These are phyloP conservation scores for Patiria miniata DNA, from an alignment of 35 echinoderm and acorn worm species.

Conservation along the genomic window DNA sequence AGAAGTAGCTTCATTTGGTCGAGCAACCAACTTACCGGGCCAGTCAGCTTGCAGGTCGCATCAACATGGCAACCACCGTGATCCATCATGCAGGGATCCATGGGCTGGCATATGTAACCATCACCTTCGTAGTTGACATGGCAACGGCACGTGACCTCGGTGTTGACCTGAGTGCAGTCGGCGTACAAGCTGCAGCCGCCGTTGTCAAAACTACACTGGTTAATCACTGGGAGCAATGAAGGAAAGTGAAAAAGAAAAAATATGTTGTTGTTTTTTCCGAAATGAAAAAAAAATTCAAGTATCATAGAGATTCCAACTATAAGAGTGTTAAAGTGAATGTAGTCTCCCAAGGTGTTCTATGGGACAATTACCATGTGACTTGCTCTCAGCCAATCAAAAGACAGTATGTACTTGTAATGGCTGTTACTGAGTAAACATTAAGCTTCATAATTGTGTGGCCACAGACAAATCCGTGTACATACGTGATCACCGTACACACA, in stretches of 20 bases:
- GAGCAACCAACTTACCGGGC: constrained; percentile 46
- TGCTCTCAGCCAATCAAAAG: too few relatives aligned
- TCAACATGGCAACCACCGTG: constrained; percentile 64
- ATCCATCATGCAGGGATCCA: constrained; percentile 43
- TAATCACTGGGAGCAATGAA: constrained; percentile 33
- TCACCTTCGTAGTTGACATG: constrained; percentile 60
- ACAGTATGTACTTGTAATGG: too few relatives aligned
- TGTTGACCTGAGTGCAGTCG: constrained; percentile 37
- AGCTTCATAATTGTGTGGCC: too few relatives aligned
- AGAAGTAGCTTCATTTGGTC: too few relatives aligned
- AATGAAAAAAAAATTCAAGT: not conserved
- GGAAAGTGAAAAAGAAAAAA: not conserved
- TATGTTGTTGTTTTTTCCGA: not conserved
- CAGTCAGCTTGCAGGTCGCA: constrained; percentile 50
- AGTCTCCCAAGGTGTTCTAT: not conserved
- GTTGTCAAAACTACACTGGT: constrained; percentile 59
- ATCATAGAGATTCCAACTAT: not conserved
- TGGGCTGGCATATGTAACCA: constrained; percentile 56
- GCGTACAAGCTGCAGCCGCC: constrained; percentile 72
- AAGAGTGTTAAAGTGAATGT: not conserved
- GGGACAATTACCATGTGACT: not conserved
- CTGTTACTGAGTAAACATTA: too few relatives aligned
- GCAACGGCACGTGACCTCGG: constrained; percentile 34
- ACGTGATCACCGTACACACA: too few relatives aligned
- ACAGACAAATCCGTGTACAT: too few relatives aligned